A percentile compares a stretch with the other conserved stretches of the same genome.
Evolutionary conservation across 2,888 invertebrate species (phyloP).

Genomic region (Hecatera dysodea): DNA sequence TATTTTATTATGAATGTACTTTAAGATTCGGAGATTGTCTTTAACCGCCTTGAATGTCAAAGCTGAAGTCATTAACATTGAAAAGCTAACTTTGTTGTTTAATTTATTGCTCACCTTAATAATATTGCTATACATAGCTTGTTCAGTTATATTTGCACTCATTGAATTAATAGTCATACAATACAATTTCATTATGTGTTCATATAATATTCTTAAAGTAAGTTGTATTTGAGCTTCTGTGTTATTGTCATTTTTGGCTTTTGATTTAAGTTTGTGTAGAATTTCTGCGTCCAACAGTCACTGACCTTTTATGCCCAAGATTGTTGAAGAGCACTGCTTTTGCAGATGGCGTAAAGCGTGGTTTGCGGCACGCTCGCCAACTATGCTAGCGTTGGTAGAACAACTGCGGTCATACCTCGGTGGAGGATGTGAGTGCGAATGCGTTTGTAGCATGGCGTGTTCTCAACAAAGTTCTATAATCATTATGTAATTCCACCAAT

Average conservation of each 20-base stretch:
- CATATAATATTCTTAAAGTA: constrained; percentile 19
- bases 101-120: constrained; percentile 40
- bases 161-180: constrained; percentile 11
- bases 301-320: constrained; percentile 49
- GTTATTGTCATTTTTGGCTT: constrained; percentile 32
- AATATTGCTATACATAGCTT: constrained; percentile 26
- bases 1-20: constrained; percentile 23
- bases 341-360: constrained; percentile 89
- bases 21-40: constrained; percentile 33
- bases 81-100: constrained; percentile 39
- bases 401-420: constrained; percentile 89
- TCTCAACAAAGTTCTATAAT: constrained; percentile 57
- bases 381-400: constrained; percentile 90
- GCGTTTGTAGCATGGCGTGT: constrained; percentile 78
- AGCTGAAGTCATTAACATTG: constrained; percentile 38
- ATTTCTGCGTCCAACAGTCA: constrained; percentile 44
- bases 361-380: constrained; percentile 85
- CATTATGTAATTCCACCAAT: constrained; percentile 39
- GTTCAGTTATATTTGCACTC: constrained; percentile 15
- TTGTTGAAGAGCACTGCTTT: constrained; percentile 82
- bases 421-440: constrained; percentile 89
- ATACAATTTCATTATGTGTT: background rate
- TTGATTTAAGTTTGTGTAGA: constrained; percentile 43
- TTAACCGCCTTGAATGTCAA: constrained; percentile 43
- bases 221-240: constrained; percentile 27